Percentiles rank a stretch among this genome's conserved stretches.
Conservation (phyloP, 2,797 vertebrate species). For the Myripristis jacobus region DNA sequence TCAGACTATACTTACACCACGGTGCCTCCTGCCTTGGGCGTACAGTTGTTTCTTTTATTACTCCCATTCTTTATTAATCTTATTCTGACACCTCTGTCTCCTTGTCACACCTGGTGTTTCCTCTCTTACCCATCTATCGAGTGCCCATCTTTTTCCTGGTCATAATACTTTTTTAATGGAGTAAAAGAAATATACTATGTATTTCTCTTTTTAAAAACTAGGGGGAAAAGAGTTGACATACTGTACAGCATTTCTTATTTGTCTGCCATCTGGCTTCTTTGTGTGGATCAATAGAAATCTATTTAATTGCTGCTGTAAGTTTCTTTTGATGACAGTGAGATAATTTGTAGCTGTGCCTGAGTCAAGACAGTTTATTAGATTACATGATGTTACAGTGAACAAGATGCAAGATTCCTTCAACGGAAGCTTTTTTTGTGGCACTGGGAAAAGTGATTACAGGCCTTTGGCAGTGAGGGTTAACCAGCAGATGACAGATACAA, state of each 20-base stretch:
- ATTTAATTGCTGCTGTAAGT: constrained; percentile 35
- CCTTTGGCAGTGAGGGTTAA: constrained; percentile 61
- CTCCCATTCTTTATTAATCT: constrained; percentile 80
- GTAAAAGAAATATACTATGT: not conserved
- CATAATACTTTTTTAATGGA: constrained; percentile 22
- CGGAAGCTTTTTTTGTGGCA: constrained; percentile 54
- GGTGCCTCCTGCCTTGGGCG: constrained; percentile 73
- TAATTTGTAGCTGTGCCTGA: constrained; percentile 50
- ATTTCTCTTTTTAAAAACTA: constrained; percentile 1
- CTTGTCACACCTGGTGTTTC: constrained; percentile 25
- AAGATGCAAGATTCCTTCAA: constrained; percentile 46
- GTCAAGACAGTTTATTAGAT: constrained; percentile 61
- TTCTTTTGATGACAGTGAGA: constrained; percentile 47
- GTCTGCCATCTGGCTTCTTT: constrained; percentile 27
- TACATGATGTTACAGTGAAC: constrained; percentile 59
- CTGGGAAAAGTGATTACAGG: constrained; percentile 66
- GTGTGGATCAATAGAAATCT: constrained; percentile 41
- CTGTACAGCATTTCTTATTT: constrained; percentile 1
- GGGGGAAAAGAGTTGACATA: not conserved
- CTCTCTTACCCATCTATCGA: constrained; percentile 13
- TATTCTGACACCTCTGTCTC: constrained; percentile 67
- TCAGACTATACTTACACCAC: constrained; percentile 74
- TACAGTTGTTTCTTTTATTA: constrained; percentile 85
- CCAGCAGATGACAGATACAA: constrained; percentile 69
- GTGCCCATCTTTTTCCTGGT: constrained; percentile 28